Percentiles rank a stretch among this genome's conserved stretches.
Evolutionary conservation across 1,140 invertebrate species (phyloP).

Genomic region (Gryon sp.): DNA sequence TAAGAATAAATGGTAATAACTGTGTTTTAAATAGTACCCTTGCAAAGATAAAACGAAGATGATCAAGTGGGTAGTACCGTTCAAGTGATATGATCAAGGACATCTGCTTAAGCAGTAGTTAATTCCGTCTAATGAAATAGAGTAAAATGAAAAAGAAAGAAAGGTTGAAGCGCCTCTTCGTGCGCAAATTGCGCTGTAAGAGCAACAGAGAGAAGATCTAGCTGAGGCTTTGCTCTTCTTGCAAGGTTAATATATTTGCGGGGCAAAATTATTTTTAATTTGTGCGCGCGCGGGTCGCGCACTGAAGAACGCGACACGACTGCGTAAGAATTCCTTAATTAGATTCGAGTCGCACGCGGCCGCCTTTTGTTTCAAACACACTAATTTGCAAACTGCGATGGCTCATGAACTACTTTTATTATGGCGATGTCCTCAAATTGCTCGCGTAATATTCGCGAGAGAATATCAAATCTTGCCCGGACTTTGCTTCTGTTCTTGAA

Average conservation of each 20-base stretch:
- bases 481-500: slow-evolving; percentile 35
- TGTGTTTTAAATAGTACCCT: not conserved
- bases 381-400: slow-evolving; percentile 53
- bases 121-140: slow-evolving; percentile 56
- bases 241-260: slow-evolving; percentile 67
- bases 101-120: slow-evolving; percentile 47
- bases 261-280: slow-evolving; percentile 68
- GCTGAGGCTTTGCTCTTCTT: slow-evolving; percentile 20
- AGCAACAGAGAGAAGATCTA: not conserved
- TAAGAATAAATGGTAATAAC: no score
- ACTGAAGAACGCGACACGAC: slow-evolving; percentile 55
- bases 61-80: not conserved
- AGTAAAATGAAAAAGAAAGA: slow-evolving; percentile 52
- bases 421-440: slow-evolving; percentile 56
- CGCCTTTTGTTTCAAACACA: slow-evolving; percentile 53
- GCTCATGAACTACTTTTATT: slow-evolving; percentile 64
- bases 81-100: slow-evolving; percentile 34
- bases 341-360: slow-evolving; percentile 53
- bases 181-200: slow-evolving; percentile 51
- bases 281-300: slow-evolving; percentile 47
- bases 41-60: no score
- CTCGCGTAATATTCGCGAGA: slow-evolving; percentile 42
- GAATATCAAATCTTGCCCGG: slow-evolving; percentile 57
- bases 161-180: slow-evolving; percentile 34
- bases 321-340: slow-evolving; percentile 68